Evolutionary conservation across 2,113 vertebrate genomes (phyloP).

Genomic region (Hassar affinis): DNA sequence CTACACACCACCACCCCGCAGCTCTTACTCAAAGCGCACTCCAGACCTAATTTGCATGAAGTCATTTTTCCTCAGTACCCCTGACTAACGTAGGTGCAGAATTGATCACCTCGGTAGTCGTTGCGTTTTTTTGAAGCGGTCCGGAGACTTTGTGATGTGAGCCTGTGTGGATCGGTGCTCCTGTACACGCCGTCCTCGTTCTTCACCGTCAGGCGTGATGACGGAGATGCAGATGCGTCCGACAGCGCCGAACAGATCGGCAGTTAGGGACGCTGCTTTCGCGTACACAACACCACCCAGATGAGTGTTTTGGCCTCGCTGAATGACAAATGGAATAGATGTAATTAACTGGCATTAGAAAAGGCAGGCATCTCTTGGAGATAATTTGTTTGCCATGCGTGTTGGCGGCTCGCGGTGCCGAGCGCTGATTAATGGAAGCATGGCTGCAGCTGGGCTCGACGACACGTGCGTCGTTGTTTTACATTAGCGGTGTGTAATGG

Average conservation of each 20-base stretch:
- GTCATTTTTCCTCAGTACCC: background rate
- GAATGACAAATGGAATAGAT: constrained; percentile 50
- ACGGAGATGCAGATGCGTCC: constrained; percentile 2
- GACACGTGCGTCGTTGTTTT: constrained; percentile 39
- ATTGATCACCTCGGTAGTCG: background rate
- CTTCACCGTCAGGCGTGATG: background rate
- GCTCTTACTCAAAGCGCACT: background rate
- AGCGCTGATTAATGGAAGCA: constrained; percentile 53
- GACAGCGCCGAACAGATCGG: constrained; percentile 17
- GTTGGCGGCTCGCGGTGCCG: constrained; percentile 40
- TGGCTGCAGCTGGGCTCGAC: constrained; percentile 45
- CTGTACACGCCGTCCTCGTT: background rate
- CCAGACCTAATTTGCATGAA: background rate
- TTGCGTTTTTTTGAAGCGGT: background rate
- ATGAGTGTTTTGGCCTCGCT: constrained; percentile 33
- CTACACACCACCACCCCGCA: background rate
- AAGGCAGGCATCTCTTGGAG: constrained; percentile 45
- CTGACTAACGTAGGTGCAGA: background rate
- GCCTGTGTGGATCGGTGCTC: background rate
- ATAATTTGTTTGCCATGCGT: constrained; percentile 49
- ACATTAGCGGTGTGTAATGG: constrained; percentile 40
- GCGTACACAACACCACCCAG: constrained; percentile 37
- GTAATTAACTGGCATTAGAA: constrained; percentile 55
- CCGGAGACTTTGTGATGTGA: background rate
- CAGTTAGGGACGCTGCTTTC: background rate